Evolutionary conservation across 2,113 vertebrate genomes (phyloP).

Genomic region (Galbula dea): DNA sequence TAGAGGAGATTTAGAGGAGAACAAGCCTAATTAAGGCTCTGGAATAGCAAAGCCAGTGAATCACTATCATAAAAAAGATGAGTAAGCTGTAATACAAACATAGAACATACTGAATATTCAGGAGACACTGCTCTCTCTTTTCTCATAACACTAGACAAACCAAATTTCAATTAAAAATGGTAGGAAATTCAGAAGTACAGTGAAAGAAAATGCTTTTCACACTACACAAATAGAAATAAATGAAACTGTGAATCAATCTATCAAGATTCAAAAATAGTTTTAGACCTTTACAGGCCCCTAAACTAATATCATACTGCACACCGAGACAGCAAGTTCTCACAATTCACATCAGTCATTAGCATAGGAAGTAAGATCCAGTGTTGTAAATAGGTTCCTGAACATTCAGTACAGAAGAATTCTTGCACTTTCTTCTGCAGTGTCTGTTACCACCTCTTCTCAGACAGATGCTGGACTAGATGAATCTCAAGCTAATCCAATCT

Average conservation of each 20-base stretch:
- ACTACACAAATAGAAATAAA: not conserved
- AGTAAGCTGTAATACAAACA: not conserved
- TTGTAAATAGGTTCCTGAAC: not conserved
- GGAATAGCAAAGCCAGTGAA: not conserved
- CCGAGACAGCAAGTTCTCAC: not conserved
- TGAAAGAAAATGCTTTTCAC: not conserved
- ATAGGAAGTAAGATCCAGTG: not conserved
- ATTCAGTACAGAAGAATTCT: not conserved
- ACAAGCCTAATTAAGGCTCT: not conserved
- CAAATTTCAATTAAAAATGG: not conserved
- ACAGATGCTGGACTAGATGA: not conserved
- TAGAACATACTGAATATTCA: not conserved
- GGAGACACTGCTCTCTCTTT: not conserved
- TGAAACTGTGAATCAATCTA: not conserved
- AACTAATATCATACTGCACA: not conserved
- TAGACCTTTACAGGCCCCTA: not conserved
- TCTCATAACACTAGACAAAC: not conserved
- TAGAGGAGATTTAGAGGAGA: not conserved
- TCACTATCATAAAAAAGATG: not conserved
- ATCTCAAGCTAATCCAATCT: not conserved
- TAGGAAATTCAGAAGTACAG: not conserved
- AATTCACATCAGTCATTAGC: not conserved
- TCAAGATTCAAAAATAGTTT: not conserved
- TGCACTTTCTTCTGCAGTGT: not conserved
- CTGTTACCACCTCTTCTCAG: not conserved